A percentile compares a stretch with the other conserved stretches of the same genome.
Conservation (phyloP, 2,113 vertebrate genomes). For the Notarius lentiginosus region DNA sequence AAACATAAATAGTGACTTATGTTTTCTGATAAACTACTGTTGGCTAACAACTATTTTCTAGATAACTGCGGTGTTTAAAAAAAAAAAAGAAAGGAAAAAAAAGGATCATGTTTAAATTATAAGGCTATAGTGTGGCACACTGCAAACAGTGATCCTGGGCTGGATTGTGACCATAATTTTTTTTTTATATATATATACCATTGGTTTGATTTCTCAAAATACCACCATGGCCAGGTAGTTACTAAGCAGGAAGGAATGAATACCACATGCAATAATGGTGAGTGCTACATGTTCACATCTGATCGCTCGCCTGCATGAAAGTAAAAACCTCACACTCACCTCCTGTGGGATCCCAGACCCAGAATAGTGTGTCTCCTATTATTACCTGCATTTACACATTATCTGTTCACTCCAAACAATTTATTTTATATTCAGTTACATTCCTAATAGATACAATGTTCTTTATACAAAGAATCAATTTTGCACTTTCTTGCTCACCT, state of each 20-base stretch:
- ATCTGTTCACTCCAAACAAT: neutral
- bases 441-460: neutral
- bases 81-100: too few relatives aligned
- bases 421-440: neutral
- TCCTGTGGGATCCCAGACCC: neutral
- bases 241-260: neutral
- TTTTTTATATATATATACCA: neutral
- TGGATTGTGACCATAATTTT: neutral
- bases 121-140: neutral
- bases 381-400: neutral
- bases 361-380: neutral
- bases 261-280: neutral
- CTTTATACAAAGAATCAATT: neutral
- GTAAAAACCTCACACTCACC: neutral
- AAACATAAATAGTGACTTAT: neutral
- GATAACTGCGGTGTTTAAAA: too few relatives aligned
- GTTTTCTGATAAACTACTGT: neutral
- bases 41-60: too few relatives aligned
- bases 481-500: slow-evolving; percentile 69
- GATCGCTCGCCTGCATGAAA: neutral
- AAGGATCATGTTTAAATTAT: neutral
- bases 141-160: neutral
- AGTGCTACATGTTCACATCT: neutral
- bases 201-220: neutral
- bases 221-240: neutral